Evolutionary conservation across 2,797 vertebrate genomes (phyloP).

Genomic region (Tachyglossus aculeatus): DNA sequence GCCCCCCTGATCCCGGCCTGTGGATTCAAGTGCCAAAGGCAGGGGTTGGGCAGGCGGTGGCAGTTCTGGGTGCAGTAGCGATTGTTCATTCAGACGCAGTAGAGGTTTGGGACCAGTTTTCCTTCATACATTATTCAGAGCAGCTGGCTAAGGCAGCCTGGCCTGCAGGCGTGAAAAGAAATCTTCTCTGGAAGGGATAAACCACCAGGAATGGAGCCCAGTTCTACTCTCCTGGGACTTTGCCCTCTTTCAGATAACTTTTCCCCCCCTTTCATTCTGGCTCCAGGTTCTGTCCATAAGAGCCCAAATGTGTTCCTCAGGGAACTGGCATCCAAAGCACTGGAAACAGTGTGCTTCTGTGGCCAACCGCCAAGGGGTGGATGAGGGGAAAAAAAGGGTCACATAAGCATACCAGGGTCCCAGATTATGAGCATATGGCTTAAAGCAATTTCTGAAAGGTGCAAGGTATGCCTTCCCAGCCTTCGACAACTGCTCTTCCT

Average conservation of each 20-base stretch:
- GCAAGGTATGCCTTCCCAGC: neutral
- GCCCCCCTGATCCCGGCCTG: no score
- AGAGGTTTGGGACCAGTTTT: neutral
- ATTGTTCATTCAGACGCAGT: neutral
- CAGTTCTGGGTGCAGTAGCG: neutral
- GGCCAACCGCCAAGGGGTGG: neutral
- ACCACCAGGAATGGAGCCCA: neutral
- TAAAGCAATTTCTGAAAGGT: neutral
- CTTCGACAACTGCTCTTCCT: neutral
- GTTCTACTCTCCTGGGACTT: neutral
- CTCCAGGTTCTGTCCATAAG: neutral
- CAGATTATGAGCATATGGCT: no score
- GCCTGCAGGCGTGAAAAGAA: neutral
- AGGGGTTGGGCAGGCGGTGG: neutral
- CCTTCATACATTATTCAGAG: slow-evolving; percentile 15
- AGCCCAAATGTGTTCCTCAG: neutral
- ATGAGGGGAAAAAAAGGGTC: no score
- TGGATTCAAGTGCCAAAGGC: neutral
- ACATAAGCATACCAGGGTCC: no score
- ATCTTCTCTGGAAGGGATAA: neutral
- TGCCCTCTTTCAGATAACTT: neutral
- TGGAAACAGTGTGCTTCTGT: neutral
- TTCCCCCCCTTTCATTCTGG: neutral
- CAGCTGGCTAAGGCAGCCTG: neutral
- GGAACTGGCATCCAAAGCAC: slow-evolving; percentile 5